These are phyloP conservation scores for Apamea epomidion DNA, from an alignment of 2,888 invertebrate species.

Conservation along the genomic window DNA sequence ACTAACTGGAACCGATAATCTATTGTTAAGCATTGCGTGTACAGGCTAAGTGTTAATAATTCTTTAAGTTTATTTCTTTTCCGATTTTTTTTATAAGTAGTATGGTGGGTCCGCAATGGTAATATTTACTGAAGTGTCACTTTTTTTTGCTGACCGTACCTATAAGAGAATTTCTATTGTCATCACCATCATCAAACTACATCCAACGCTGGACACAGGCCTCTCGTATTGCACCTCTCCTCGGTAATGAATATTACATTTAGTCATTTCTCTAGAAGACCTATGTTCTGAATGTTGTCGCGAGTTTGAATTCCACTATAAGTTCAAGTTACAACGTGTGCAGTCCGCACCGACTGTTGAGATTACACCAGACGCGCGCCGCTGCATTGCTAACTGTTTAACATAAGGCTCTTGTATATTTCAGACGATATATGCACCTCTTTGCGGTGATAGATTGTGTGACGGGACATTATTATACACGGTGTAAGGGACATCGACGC, in stretches of 20 bases:
- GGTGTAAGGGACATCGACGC: background rate
- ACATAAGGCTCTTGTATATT: background rate
- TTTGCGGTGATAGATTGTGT: background rate
- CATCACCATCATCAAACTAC: too few species aligned
- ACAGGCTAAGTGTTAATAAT: background rate
- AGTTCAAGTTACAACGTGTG: conserved; percentile 7
- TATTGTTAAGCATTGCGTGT: background rate
- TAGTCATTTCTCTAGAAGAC: background rate
- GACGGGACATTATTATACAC: background rate
- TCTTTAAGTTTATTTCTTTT: background rate
- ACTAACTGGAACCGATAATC: background rate
- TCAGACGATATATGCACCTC: too few species aligned
- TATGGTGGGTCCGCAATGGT: too few species aligned
- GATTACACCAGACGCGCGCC: background rate
- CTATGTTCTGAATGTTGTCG: background rate
- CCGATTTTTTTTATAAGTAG: too few species aligned
- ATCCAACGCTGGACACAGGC: too few species aligned
- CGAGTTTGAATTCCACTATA: conserved; percentile 7
- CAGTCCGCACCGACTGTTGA: background rate
- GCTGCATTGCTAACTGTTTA: background rate
- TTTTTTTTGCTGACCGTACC: too few species aligned
- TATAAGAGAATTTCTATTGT: too few species aligned
- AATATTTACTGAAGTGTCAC: too few species aligned
- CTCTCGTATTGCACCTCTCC: too few species aligned
- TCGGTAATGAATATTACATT: background rate